Evolutionary conservation across 1,140 invertebrate genomes (phyloP), one percentile per base, ranked within the genome.

Genomic region (Pissodes strobi): DNA sequence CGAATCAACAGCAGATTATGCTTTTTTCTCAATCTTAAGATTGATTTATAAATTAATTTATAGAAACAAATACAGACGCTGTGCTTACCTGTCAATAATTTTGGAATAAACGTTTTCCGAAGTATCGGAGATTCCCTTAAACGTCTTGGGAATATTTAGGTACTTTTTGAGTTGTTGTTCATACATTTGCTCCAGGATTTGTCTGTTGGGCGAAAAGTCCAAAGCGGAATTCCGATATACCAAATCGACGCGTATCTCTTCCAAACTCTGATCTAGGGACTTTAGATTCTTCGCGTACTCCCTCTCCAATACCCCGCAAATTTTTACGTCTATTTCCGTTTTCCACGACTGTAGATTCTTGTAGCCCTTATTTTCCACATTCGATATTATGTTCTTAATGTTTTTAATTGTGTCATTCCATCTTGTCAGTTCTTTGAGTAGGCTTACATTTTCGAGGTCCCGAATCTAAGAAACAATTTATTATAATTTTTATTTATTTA

Each of bases 281-380:
- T 92, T 85, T 27, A 97, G 76, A 3, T 91, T 91, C 67, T 90
- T 84, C 68, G 90, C 85, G 75, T 95, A 97, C 77, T 96, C 92
- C 73, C 89, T 87, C 75, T 97, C 95, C 3, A 99, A 79, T 0
- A 92, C 90, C 80, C 98, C 98, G 72, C 95, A 91, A 38, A 99
- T 78, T 75, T 99, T 95, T 68, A 90, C 82, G 79, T 99, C 95
- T 90, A 97, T 97, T 79, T 99, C 95, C 13, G 88, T 82, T 74
- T 93, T 89, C 93, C 98, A 99, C 1, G 90, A 87, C 69, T 90
- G 89, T 71, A 94, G 91, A 74, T 97, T 95, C 38, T 87, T 87
- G 68, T 89, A 92, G 10, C 82, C 82, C 48, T 82, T 82, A n/a
- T 81, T 75, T 72, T 86, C 82, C 37, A 93, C 87, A 78, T 88